phyloP scores from a whole-genome alignment of 2,113 vertebrate species.

The Prolemur simus region DNA sequence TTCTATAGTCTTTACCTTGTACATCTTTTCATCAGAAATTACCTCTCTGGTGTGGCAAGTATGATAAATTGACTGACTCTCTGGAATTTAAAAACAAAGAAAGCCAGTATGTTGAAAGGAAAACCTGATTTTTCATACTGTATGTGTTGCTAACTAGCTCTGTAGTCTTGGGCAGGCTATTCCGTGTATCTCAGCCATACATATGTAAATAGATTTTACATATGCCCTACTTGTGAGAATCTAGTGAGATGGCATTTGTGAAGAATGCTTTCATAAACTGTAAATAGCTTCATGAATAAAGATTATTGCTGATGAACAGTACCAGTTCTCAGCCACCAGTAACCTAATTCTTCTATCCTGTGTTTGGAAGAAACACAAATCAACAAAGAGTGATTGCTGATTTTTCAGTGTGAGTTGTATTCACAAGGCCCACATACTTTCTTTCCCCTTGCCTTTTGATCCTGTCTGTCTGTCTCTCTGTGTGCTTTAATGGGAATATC shows the following conservation, averaged over 20 bases:
- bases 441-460: neutral
- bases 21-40: slow-evolving; percentile 28
- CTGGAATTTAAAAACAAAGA: neutral
- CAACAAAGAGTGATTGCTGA: neutral
- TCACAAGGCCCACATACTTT: neutral
- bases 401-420: neutral
- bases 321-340: neutral
- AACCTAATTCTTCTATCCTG: neutral
- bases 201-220: neutral
- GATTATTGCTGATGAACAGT: neutral
- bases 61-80: neutral
- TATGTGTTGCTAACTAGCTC: neutral
- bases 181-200: neutral
- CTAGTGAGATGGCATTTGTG: neutral
- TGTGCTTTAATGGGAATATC: neutral
- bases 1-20: slow-evolving; percentile 2
- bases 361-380: slow-evolving; percentile 44
- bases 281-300: slow-evolving; percentile 28
- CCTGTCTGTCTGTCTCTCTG: neutral
- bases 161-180: neutral
- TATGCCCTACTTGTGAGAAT: neutral
- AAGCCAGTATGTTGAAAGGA: neutral
- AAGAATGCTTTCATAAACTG: slow-evolving; percentile 37
- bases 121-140: neutral
- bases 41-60: neutral